Conservation (phyloP, 2,113 vertebrate species). For the Dolichallabes microphthalmus region DNA sequence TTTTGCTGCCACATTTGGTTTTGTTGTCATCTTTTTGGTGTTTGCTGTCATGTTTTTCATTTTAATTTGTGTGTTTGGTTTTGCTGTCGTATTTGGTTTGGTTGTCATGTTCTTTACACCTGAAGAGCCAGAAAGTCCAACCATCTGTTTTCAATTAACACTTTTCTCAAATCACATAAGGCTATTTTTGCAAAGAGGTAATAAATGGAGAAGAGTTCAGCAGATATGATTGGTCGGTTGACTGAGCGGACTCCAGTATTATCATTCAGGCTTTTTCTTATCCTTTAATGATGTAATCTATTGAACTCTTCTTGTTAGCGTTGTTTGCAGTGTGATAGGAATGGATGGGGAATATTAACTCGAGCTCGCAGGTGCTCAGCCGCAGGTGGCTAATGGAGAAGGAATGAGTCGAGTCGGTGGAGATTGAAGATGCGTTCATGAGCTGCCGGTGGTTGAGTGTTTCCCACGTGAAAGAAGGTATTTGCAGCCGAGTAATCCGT, state of each 20-base stretch:
- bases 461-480: slow-evolving; percentile 21
- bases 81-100: neutral
- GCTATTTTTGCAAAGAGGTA: neutral
- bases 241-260: neutral
- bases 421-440: slow-evolving; percentile 16
- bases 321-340: neutral
- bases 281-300: neutral
- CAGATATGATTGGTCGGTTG: neutral
- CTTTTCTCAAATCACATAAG: neutral
- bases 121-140: neutral
- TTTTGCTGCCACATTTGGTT: neutral
- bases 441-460: slow-evolving; percentile 22
- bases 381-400: slow-evolving; percentile 29
- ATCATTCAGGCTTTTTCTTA: neutral
- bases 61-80: neutral
- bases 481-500: slow-evolving; percentile 9
- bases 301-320: neutral
- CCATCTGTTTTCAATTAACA: neutral
- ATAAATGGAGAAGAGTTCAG: neutral
- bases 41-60: neutral
- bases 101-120: neutral
- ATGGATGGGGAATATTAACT: slow-evolving; percentile 9
- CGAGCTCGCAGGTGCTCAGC: neutral
- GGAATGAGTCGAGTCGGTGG: neutral
- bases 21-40: neutral